Conservation (phyloP, 2,888 invertebrate genomes). For the Polyploca ridens region DNA sequence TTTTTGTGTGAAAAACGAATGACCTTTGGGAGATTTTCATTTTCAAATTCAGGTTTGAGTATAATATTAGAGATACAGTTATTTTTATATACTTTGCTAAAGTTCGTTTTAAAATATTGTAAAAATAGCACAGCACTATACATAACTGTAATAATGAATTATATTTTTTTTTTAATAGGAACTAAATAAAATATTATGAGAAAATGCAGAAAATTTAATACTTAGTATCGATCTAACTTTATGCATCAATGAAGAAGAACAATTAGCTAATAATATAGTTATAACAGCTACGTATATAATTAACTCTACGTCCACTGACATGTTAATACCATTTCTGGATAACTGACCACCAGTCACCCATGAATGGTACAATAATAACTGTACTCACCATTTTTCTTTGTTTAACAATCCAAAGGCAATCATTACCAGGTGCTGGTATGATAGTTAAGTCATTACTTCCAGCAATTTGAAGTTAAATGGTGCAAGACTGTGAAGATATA, state of each 20-base stretch:
- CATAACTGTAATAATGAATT: no score
- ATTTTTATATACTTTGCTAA: no score
- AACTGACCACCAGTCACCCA: conserved; percentile 47
- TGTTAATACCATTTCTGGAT: conserved; percentile 46
- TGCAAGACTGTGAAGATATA: conserved; percentile 5
- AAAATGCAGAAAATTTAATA: background rate
- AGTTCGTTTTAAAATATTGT: no score
- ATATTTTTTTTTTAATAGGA: no score
- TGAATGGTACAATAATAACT: conserved; percentile 37
- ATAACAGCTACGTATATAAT: background rate
- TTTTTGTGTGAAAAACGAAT: no score
- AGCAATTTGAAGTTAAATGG: conserved; percentile 28
- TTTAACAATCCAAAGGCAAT: conserved; percentile 37
- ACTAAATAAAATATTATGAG: no score
- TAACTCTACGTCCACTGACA: conserved; percentile 40
- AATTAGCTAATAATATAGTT: background rate
- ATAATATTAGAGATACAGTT: no score
- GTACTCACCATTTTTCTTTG: conserved; percentile 36
- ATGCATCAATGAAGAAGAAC: background rate
- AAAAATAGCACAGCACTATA: no score
- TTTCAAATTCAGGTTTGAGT: no score
- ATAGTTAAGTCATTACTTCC: conserved; percentile 51
- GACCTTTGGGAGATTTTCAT: no score
- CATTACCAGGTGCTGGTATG: conserved; percentile 43
- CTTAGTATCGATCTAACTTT: background rate